These are phyloP conservation scores for Aegithalos caudatus DNA, from an alignment of 2,113 vertebrate genomes.

Conservation along the genomic window DNA sequence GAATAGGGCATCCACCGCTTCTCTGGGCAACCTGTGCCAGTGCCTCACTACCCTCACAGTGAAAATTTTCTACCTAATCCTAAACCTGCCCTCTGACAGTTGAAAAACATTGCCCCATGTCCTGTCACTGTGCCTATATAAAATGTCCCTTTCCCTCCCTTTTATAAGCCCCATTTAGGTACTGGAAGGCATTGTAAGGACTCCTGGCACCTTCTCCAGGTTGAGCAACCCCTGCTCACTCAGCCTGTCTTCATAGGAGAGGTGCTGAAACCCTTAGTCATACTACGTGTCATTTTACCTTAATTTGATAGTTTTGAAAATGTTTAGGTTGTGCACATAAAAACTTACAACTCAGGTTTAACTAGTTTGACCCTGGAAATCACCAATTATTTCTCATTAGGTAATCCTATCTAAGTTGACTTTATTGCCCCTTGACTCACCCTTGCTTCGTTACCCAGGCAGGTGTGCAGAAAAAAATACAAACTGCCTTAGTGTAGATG, in stretches of 20 bases:
- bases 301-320: background rate
- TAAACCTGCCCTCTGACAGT: background rate
- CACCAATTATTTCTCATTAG: background rate
- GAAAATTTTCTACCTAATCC: background rate
- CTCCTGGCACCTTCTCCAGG: background rate
- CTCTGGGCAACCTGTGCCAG: background rate
- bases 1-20: background rate
- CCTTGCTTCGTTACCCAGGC: background rate
- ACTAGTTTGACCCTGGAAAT: background rate
- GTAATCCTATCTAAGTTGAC: background rate
- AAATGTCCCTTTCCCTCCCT: background rate
- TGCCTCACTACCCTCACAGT: background rate
- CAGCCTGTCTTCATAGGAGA: background rate
- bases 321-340: background rate
- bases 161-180: background rate
- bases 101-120: background rate
- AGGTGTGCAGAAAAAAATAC: accelerated
- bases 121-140: background rate
- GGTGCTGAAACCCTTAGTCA: background rate
- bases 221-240: background rate
- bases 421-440: background rate
- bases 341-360: background rate
- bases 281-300: background rate
- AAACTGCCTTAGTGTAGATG: background rate
- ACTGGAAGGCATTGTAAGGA: background rate